These are phyloP conservation scores for Ivindomyrus marchei DNA, from an alignment of 2,113 vertebrate genomes.

Conservation along the genomic window DNA sequence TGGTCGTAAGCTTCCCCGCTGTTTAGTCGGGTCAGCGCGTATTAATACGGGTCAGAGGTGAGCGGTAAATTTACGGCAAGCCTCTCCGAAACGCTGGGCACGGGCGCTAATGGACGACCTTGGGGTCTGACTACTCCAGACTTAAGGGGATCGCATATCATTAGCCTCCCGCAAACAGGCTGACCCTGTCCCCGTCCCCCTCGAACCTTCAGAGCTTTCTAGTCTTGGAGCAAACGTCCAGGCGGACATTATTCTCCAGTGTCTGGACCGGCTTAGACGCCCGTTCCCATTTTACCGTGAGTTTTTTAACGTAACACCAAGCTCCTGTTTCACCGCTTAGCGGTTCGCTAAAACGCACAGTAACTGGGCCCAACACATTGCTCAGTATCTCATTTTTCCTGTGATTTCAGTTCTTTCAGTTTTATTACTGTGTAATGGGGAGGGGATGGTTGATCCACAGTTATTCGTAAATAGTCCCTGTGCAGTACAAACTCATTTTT, in stretches of 20 bases:
- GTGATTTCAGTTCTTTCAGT: not conserved
- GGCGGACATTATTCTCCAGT: constrained; percentile 92
- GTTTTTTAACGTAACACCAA: constrained; percentile 65
- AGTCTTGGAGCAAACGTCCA: constrained; percentile 99
- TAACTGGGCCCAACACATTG: not conserved
- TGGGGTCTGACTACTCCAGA: constrained; percentile 84
- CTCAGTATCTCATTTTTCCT: not conserved
- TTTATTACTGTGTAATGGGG: not conserved
- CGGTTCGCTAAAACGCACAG: not conserved
- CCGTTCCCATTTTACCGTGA: constrained; percentile 73
- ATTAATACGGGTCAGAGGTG: constrained; percentile 96
- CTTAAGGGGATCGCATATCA: constrained; percentile 97
- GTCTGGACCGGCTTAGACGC: constrained; percentile 60
- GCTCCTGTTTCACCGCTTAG: constrained; percentile 26
- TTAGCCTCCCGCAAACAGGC: constrained; percentile 69
- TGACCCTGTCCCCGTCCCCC: constrained; percentile 80
- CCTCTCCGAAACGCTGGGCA: constrained; percentile 65
- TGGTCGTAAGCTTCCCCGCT: constrained; percentile 63
- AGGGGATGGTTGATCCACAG: not conserved
- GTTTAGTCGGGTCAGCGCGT: constrained; percentile 71
- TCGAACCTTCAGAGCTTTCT: constrained; percentile 88
- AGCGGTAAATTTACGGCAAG: constrained; percentile 85
- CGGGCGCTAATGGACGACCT: constrained; percentile 99
- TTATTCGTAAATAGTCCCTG: constrained; percentile 1
- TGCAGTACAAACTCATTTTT: constrained; percentile 37